Percentiles rank a stretch among this genome's conserved stretches.
These are phyloP conservation scores for Ichneumon xanthorius DNA, from an alignment of 2,888 invertebrate genomes.

Conservation along the genomic window DNA sequence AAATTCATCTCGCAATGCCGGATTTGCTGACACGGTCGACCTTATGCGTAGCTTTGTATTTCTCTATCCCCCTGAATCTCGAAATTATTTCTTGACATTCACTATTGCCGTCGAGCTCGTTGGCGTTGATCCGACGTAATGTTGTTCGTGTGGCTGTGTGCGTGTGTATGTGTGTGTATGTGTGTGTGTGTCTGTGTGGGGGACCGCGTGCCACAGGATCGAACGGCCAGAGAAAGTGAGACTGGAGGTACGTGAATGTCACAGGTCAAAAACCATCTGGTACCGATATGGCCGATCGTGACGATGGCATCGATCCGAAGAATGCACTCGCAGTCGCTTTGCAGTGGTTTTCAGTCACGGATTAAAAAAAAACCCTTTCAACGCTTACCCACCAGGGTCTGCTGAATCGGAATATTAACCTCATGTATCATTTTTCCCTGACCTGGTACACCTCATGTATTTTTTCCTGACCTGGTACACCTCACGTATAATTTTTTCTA, in stretches of 20 bases:
- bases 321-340: conserved; percentile 6
- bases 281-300: conserved; percentile 39
- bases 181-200: conserved; percentile 15
- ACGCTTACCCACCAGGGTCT: too few relatives aligned
- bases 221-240: conserved; percentile 81
- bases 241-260: conserved; percentile 80
- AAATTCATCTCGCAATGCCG: background rate
- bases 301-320: conserved; percentile 28
- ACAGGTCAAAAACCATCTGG: conserved; percentile 80
- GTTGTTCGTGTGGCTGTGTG: conserved; percentile 36
- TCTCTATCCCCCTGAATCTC: conserved; percentile 35
- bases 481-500: too few relatives aligned
- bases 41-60: conserved; percentile 19
- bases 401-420: too few relatives aligned
- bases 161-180: conserved; percentile 14
- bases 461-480: too few relatives aligned
- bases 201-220: conserved; percentile 68
- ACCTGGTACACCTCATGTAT: too few relatives aligned
- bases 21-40: conserved; percentile 7
- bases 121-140: conserved; percentile 73
- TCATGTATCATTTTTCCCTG: too few relatives aligned
- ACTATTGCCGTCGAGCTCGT: conserved; percentile 63
- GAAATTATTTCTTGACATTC: conserved; percentile 59
- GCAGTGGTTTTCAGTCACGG: background rate
- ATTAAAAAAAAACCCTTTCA: background rate